Percentiles rank a stretch among this genome's conserved stretches.
These are phyloP conservation scores for Ammodytes marinus DNA, from an alignment of 2,113 vertebrate genomes.

Conservation along the genomic window DNA sequence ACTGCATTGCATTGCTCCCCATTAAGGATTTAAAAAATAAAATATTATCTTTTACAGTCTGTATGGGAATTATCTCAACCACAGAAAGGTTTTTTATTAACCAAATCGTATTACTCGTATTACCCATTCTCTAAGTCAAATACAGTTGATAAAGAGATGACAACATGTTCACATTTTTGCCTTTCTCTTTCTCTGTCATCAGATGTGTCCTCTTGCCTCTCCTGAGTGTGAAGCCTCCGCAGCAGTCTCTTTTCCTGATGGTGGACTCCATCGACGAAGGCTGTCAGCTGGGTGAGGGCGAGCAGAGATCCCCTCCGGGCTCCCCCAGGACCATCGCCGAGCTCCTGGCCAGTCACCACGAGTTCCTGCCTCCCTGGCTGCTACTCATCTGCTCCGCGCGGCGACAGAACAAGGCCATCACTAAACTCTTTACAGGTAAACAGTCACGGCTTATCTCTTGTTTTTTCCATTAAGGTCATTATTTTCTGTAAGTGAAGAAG, in stretches of 20 bases:
- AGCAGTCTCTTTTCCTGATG: constrained; percentile 92
- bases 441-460: not conserved
- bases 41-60: not conserved
- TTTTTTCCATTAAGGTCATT: not conserved
- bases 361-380: constrained; percentile 97
- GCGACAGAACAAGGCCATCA: constrained; percentile 96
- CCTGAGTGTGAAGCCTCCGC: constrained; percentile 90
- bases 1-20: not conserved
- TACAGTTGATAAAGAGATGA: not conserved
- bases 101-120: no score
- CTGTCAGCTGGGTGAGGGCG: constrained; percentile 87
- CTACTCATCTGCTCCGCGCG: constrained; percentile 95
- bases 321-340: constrained; percentile 93
- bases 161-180: not conserved
- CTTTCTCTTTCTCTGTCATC: not conserved
- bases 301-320: constrained; percentile 85
- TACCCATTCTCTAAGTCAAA: not conserved
- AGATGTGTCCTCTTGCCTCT: constrained; percentile 95
- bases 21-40: not conserved
- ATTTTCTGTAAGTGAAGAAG: not conserved
- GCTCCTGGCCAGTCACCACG: constrained; percentile 93
- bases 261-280: constrained; percentile 96
- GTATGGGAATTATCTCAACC: not conserved
- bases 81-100: not conserved
- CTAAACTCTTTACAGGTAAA: constrained; percentile 97